These are phyloP conservation scores for Aphodius granarius DNA, from an alignment of 2,888 invertebrate species.

Conservation along the genomic window DNA sequence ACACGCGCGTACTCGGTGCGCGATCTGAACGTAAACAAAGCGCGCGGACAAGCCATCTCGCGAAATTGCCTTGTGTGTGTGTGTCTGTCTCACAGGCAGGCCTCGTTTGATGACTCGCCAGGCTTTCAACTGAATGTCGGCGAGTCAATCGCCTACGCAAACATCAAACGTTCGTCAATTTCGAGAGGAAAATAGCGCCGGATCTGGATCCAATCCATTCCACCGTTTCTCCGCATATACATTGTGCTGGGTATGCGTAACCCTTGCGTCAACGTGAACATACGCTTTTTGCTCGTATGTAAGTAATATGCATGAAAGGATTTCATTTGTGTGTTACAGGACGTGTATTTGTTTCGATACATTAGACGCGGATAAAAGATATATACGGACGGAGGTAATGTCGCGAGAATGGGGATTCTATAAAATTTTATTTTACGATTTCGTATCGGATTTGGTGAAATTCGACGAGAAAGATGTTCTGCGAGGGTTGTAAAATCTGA, in stretches of 20 bases:
- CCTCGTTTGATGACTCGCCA: neutral
- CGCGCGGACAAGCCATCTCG: slow-evolving; percentile 3
- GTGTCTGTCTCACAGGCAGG: neutral
- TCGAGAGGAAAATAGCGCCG: neutral
- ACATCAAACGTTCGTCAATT: slow-evolving; percentile 15
- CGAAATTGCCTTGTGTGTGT: too few relatives aligned
- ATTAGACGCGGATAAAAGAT: neutral
- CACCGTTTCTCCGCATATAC: neutral
- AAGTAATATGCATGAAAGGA: slow-evolving; percentile 3
- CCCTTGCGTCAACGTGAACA: neutral
- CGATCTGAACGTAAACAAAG: slow-evolving; percentile 12
- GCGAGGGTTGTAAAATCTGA: neutral
- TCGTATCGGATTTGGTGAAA: neutral
- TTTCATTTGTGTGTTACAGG: neutral
- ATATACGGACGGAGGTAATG: neutral
- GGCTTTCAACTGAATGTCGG: neutral
- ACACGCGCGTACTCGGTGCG: neutral
- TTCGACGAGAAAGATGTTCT: neutral
- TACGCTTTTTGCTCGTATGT: neutral
- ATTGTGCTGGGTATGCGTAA: neutral
- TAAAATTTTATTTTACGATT: neutral
- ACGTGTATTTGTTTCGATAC: slow-evolving; percentile 4
- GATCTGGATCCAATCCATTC: slow-evolving; percentile 5
- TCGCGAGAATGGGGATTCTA: neutral
- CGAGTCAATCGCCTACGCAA: slow-evolving; percentile 14